Percentiles rank a stretch among this genome's conserved stretches.
These are phyloP conservation scores for Chaetura pelagica DNA, from an alignment of 2,113 vertebrate species.

Conservation along the genomic window DNA sequence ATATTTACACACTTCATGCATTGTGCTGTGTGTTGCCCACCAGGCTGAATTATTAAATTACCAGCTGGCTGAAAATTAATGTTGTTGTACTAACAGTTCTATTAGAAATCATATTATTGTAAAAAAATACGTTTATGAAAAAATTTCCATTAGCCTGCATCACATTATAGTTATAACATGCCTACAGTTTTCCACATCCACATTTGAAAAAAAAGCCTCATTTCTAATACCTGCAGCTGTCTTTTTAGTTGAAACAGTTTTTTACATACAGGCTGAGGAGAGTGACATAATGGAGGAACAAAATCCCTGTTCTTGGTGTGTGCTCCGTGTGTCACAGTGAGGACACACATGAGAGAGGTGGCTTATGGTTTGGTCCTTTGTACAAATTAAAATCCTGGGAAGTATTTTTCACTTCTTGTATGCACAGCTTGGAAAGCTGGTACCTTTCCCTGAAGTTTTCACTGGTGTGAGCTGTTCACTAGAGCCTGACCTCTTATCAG, in stretches of 20 bases:
- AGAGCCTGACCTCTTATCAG: not conserved
- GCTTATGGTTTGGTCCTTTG: not conserved
- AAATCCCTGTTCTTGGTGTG: not conserved
- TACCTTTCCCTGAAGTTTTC: not conserved
- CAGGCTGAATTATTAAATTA: not conserved
- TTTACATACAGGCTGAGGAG: not conserved
- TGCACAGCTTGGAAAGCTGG: not conserved
- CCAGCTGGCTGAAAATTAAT: not conserved
- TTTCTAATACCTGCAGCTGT: not conserved
- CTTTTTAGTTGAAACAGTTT: not conserved
- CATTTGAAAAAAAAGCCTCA: not conserved
- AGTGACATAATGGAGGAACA: not conserved
- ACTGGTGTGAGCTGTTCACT: not conserved
- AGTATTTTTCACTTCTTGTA: not conserved
- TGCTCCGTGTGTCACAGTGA: accelerated
- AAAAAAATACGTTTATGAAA: not conserved
- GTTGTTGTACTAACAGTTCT: not conserved
- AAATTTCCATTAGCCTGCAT: not conserved
- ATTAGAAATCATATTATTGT: not conserved
- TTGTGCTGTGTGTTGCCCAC: not conserved
- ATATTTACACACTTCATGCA: not conserved
- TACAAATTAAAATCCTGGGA: not conserved
- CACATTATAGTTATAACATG: not conserved
- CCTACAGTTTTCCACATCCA: not conserved
- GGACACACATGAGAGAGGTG: not conserved